These are phyloP conservation scores for Eucera pruinosa DNA, from an alignment of 2,888 invertebrate species.

Conservation along the genomic window DNA sequence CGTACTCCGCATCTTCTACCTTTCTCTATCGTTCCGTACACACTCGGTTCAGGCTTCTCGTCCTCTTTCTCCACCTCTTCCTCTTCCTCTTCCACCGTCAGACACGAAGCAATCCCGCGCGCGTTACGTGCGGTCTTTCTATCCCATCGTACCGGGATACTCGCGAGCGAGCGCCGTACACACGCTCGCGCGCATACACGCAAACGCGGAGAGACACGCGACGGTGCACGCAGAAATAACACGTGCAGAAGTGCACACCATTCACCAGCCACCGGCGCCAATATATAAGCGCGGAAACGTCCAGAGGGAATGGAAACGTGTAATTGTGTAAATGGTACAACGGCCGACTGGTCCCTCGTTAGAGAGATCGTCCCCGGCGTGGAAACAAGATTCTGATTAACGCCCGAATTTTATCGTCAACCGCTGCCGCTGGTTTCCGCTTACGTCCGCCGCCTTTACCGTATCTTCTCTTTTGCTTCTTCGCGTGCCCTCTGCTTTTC, in stretches of 20 bases:
- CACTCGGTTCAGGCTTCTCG: background rate
- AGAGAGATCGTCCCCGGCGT: slow-evolving; percentile 64
- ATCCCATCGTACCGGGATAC: slow-evolving; percentile 10
- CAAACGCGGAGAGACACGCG: slow-evolving; percentile 8
- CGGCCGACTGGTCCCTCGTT: slow-evolving; percentile 77
- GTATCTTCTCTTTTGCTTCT: no score
- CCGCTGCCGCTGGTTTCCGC: slow-evolving; percentile 40
- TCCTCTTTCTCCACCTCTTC: slow-evolving; percentile 28
- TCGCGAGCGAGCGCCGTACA: background rate
- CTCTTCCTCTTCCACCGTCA: slow-evolving; percentile 45
- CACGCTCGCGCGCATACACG: background rate
- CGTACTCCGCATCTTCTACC: background rate
- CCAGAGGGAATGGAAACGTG: slow-evolving; percentile 76
- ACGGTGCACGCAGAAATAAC: slow-evolving; percentile 34
- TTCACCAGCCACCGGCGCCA: slow-evolving; percentile 45
- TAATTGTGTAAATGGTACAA: slow-evolving; percentile 82
- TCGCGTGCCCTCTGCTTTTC: slow-evolving; percentile 9
- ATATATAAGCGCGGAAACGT: slow-evolving; percentile 71
- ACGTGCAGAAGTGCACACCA: slow-evolving; percentile 10
- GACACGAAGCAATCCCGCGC: slow-evolving; percentile 55
- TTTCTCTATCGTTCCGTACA: background rate
- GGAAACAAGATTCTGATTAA: slow-evolving; percentile 81
- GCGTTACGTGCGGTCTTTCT: slow-evolving; percentile 32
- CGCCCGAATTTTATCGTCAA: slow-evolving; percentile 79
- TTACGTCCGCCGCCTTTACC: slow-evolving; percentile 9